phyloP scores from a whole-genome alignment of 2,797 vertebrate genomes.

The Tamandua tetradactyla region DNA sequence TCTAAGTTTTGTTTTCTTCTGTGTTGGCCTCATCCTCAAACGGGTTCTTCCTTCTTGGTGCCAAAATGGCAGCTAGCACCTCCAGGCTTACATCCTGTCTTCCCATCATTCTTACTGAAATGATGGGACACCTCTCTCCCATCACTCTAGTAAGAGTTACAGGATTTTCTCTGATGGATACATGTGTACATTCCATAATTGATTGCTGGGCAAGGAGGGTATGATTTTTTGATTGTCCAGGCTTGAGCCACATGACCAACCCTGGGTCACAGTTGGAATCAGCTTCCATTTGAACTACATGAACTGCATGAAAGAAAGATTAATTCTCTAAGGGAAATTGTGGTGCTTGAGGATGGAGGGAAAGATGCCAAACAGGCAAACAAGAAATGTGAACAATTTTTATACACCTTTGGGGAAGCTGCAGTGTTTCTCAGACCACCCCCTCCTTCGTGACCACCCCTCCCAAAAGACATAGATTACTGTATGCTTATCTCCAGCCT shows the following conservation, averaged over 20 bases:
- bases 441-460: accelerated
- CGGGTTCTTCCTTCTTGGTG: neutral
- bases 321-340: neutral
- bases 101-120: neutral
- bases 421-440: neutral
- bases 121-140: neutral
- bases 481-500: neutral
- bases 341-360: neutral
- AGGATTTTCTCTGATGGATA: neutral
- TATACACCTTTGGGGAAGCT: neutral
- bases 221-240: neutral
- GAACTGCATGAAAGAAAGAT: neutral
- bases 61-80: neutral
- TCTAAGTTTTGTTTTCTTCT: neutral
- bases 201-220: neutral
- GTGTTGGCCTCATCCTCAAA: neutral
- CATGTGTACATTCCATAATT: neutral
- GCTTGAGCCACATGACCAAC: neutral
- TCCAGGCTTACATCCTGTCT: neutral
- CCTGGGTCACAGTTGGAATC: neutral
- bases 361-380: neutral
- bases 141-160: neutral
- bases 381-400: neutral
- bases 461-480: neutral
- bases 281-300: neutral